Conservation (phyloP, 2,797 vertebrate genomes). For the Orestias chungarensis region DNA sequence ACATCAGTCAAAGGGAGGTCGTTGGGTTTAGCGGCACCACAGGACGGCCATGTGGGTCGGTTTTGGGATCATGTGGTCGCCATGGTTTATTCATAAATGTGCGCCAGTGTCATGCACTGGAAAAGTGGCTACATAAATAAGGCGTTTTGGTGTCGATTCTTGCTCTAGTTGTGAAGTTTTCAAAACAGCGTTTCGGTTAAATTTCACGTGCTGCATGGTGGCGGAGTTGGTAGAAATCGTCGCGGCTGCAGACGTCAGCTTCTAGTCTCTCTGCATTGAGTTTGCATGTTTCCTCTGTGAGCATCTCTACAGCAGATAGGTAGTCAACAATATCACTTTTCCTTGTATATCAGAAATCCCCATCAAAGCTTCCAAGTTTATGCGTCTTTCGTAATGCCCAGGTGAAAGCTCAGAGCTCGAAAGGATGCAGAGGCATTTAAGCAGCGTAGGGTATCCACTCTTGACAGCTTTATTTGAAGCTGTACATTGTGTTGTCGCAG, state of each 20-base stretch:
- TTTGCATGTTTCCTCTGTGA: too few species aligned
- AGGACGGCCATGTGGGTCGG: conserved; percentile 19
- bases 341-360: background rate
- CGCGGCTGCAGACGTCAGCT: too few species aligned
- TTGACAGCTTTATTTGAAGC: conserved; percentile 56
- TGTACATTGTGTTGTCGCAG: conserved; percentile 51
- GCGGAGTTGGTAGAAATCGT: background rate
- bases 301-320: background rate
- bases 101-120: conserved; percentile 1
- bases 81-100: conserved; percentile 16
- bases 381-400: background rate
- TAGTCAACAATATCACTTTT: background rate
- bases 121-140: conserved; percentile 5
- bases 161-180: background rate
- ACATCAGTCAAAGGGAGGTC: background rate
- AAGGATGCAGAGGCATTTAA: conserved; percentile 18
- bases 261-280: too few species aligned
- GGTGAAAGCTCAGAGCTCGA: conserved; percentile 13
- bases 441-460: conserved; percentile 34
- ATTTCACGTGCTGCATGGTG: background rate
- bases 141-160: background rate
- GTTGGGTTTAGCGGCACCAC: conserved; percentile 1
- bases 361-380: background rate
- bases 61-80: conserved; percentile 23
- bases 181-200: background rate